Evolutionary conservation across 2,797 vertebrate species (phyloP).

Genomic region (Vireo griseus): DNA sequence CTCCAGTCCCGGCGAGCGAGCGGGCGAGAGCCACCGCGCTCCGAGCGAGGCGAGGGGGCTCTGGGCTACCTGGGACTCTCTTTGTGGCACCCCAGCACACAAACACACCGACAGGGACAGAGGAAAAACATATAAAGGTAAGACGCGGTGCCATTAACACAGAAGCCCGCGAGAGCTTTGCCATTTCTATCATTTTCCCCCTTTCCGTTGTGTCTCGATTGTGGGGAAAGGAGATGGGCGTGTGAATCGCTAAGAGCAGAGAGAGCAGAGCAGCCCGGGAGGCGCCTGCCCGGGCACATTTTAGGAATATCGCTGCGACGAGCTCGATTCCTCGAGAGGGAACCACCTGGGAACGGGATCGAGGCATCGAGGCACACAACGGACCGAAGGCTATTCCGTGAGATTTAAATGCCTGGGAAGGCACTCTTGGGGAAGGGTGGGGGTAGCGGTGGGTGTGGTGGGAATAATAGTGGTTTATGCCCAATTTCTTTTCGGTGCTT

Average conservation of each 20-base stretch:
- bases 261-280: background rate
- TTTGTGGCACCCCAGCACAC: constrained; percentile 53
- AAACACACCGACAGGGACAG: constrained; percentile 34
- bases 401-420: background rate
- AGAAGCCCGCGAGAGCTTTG: background rate
- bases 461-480: background rate
- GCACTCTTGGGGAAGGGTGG: background rate
- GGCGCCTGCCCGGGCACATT: background rate
- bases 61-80: constrained; percentile 53
- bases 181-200: background rate
- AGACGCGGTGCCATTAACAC: constrained; percentile 28
- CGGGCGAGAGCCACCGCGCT: constrained; percentile 8
- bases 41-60: constrained; percentile 37
- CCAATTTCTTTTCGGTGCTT: background rate
- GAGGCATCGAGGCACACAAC: background rate
- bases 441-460: background rate
- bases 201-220: background rate
- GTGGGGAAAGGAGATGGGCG: background rate
- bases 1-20: constrained; percentile 43
- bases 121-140: constrained; percentile 65
- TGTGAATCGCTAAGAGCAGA: background rate
- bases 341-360: background rate
- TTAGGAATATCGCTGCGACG: background rate
- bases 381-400: background rate
- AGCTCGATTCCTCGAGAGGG: constrained; percentile 27